These are phyloP conservation scores for Subacronicta megacephala DNA, from an alignment of 2,888 invertebrate species.

Conservation along the genomic window DNA sequence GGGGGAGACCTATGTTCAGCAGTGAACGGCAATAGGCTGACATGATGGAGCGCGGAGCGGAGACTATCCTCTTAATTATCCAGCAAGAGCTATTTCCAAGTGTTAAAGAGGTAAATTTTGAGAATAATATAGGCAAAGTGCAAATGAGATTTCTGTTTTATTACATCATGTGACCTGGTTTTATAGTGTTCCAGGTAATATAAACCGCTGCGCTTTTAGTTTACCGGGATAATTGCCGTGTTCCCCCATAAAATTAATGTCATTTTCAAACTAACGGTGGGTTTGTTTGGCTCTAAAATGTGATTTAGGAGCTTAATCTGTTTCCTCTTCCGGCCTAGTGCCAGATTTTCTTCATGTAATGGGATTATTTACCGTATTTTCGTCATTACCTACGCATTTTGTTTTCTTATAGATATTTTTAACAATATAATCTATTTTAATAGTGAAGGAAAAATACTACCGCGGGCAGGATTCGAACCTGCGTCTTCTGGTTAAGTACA, in stretches of 20 bases:
- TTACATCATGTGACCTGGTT: constrained; percentile 20
- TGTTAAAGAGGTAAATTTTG: too few species aligned
- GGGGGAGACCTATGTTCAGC: too few species aligned
- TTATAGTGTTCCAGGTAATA: constrained; percentile 25
- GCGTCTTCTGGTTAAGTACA: too few species aligned
- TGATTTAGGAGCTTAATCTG: constrained; percentile 15
- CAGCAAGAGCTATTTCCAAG: too few species aligned
- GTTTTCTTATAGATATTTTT: too few species aligned
- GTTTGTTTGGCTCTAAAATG: constrained; percentile 20
- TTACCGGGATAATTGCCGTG: constrained; percentile 23
- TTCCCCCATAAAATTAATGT: constrained; percentile 45
- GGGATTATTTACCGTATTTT: background rate
- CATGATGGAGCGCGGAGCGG: too few species aligned
- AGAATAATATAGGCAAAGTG: constrained; percentile 11
- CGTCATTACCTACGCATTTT: background rate
- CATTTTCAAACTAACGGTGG: constrained; percentile 30
- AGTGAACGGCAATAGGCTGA: too few species aligned
- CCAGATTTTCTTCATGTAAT: constrained; percentile 2
- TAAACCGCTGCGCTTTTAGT: constrained; percentile 24
- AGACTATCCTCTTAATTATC: too few species aligned
- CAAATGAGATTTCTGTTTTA: constrained; percentile 17
- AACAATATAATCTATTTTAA: too few species aligned
- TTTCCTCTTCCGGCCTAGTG: constrained; percentile 10
- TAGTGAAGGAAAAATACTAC: too few species aligned
- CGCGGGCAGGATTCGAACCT: too few species aligned